These are phyloP conservation scores for Onthophagus taurus DNA, from an alignment of 1,140 invertebrate genomes.

Conservation along the genomic window DNA sequence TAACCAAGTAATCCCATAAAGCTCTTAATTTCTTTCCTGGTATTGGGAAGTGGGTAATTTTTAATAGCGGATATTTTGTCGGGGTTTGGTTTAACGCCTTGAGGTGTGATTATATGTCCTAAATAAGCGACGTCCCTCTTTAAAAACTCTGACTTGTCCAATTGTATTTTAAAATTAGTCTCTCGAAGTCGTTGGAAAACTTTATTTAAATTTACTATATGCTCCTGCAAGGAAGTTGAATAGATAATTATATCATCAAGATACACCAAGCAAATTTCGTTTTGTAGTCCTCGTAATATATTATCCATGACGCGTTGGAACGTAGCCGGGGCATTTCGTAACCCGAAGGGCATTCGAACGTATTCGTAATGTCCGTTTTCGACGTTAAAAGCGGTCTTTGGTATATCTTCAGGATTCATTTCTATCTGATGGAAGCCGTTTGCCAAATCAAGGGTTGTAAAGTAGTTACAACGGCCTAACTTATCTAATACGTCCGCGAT, in stretches of 20 bases:
- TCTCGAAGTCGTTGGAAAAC: no score
- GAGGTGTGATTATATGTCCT: no score
- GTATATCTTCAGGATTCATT: constrained; percentile 17
- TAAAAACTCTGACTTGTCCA: no score
- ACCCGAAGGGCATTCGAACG: constrained; percentile 15
- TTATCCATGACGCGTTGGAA: constrained; percentile 18
- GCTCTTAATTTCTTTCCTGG: no score
- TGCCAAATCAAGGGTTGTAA: constrained; percentile 28
- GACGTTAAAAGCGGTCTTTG: constrained; percentile 37
- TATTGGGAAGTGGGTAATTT: no score
- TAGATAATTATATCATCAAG: constrained; percentile 30
- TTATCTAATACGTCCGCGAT: constrained; percentile 40
- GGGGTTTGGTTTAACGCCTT: no score
- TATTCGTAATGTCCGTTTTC: constrained; percentile 28
- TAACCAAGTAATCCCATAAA: no score
- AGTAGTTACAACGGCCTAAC: constrained; percentile 33
- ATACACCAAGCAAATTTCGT: constrained; percentile 19
- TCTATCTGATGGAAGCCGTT: constrained; percentile 42
- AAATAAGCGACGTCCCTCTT: no score
- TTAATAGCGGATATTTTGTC: no score
- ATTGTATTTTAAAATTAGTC: no score
- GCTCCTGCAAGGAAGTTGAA: no score
- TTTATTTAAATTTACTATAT: no score
- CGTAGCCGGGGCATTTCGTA: constrained; percentile 15
- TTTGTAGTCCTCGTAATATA: constrained; percentile 13